Evolutionary conservation across 2,113 vertebrate genomes (phyloP), one percentile per base, ranked within the genome.

Genomic region (Bambusicola thoracicus): DNA sequence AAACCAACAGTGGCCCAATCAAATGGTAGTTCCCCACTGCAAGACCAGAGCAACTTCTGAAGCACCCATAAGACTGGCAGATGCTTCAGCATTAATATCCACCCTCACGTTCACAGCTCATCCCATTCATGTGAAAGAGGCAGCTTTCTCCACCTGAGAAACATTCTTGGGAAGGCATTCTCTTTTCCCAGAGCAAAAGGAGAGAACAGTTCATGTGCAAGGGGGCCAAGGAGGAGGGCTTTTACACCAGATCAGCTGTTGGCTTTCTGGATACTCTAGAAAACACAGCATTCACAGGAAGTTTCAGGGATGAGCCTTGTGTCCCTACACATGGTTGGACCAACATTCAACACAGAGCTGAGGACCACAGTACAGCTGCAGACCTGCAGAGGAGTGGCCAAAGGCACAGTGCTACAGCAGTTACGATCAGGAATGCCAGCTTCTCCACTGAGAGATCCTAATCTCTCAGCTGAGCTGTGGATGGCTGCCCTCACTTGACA

Each of bases 181-280:
- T 27, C 27, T 78, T n/a, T 70, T 22, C 43, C 56, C 72, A 91
- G 62, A 76, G 40, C 43, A 73, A 38, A 18, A 68, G 14, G 10
- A 21, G 3, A 48, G 62, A 72, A 56, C 0, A 0, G 29, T 70
- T 58, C 49, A 48, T 18, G n/a, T 16, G 21, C 21, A 51, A 76
- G 4, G 9, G 8, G 8, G 5, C 4, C 25, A 22, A 22, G 1
- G 13, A 65, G 9, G n/a, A 79, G 24, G 48, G 13, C 48, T 67
- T 92, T 84, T 32, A 76, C 48, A 36, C 49, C 44, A 69, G 10
- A 65, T 7, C 2, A 25, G 78, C 61, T 44, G 7, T 34, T 40
- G 36, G 32, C 14, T 63, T 55, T 32, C 59, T 27, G 17, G 40
- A 29, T 10, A 27, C 13, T 58, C 43, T 61, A 81, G 36, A 41